A percentile compares a stretch with the other conserved stretches of the same genome.
Conservation (phyloP, 2,888 invertebrate genomes). For the Nomada goodeniana region DNA sequence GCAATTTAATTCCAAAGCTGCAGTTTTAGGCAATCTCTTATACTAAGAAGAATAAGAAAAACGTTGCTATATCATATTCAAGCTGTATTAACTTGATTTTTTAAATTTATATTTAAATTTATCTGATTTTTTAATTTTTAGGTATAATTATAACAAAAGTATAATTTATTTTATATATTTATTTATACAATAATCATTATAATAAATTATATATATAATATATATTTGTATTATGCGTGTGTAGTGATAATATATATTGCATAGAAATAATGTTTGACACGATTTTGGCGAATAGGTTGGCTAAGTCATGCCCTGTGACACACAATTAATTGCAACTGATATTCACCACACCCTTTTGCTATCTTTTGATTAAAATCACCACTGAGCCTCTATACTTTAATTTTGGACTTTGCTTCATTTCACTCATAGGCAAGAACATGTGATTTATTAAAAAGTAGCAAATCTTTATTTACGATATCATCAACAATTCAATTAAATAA, state of each 20-base stretch:
- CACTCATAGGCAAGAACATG: slow-evolving; percentile 58
- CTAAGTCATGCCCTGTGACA: slow-evolving; percentile 71
- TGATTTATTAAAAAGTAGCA: slow-evolving; percentile 66
- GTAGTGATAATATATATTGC: slow-evolving; percentile 72
- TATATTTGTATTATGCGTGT: slow-evolving; percentile 69
- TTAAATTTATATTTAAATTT: slow-evolving; percentile 52
- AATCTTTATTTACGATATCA: slow-evolving; percentile 6
- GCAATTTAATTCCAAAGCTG: no score
- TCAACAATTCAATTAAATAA: not conserved
- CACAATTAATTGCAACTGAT: slow-evolving; percentile 71
- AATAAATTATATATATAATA: slow-evolving; percentile 75
- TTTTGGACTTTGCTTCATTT: slow-evolving; percentile 70
- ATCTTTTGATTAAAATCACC: slow-evolving; percentile 75
- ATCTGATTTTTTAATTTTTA: slow-evolving; percentile 25
- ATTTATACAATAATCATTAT: slow-evolving; percentile 79
- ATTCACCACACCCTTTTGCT: slow-evolving; percentile 67
- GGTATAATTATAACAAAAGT: slow-evolving; percentile 69
- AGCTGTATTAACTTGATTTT: no score
- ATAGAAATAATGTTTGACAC: slow-evolving; percentile 80
- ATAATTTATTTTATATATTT: slow-evolving; percentile 75
- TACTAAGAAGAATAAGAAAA: no score
- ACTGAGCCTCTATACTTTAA: slow-evolving; percentile 73
- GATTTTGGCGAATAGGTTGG: slow-evolving; percentile 77
- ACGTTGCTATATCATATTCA: no score
- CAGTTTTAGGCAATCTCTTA: no score